phyloP scores from a whole-genome alignment of 2,888 invertebrate genomes.

The Erpobdella octoculata region DNA sequence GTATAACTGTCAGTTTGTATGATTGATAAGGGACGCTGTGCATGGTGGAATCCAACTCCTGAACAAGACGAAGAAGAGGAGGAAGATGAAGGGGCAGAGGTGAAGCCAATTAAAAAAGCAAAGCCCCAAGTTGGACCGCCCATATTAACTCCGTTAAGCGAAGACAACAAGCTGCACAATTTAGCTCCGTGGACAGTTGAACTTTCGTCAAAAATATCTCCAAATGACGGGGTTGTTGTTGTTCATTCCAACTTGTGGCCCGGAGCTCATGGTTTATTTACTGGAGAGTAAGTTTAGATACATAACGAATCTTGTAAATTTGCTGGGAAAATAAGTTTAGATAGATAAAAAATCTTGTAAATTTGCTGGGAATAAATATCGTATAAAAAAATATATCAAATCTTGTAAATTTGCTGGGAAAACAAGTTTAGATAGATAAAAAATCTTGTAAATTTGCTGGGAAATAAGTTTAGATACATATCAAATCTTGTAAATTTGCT shows the following conservation, averaged over 20 bases:
- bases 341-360: not conserved
- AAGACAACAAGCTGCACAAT: conserved; percentile 61
- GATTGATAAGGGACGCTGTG: conserved; percentile 45
- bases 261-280: conserved; percentile 70
- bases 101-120: conserved; percentile 55
- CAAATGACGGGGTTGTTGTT: conserved; percentile 63
- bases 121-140: conserved; percentile 62
- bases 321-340: not conserved
- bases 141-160: conserved; percentile 65
- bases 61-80: conserved; percentile 61
- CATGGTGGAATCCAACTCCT: conserved; percentile 52
- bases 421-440: not conserved
- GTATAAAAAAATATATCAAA: not conserved
- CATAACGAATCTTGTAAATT: not conserved
- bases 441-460: too few species aligned
- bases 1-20: not conserved
- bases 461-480: too few species aligned
- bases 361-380: not conserved
- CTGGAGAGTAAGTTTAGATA: conserved; percentile 63
- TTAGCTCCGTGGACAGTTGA: conserved; percentile 66
- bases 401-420: not conserved
- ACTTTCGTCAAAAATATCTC: conserved; percentile 59
- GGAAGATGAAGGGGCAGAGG: conserved; percentile 53
- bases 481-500: too few species aligned
- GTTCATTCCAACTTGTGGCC: conserved; percentile 72